Evolutionary conservation across 2,888 invertebrate species (phyloP).

Genomic region (Eretmocerus hayati): DNA sequence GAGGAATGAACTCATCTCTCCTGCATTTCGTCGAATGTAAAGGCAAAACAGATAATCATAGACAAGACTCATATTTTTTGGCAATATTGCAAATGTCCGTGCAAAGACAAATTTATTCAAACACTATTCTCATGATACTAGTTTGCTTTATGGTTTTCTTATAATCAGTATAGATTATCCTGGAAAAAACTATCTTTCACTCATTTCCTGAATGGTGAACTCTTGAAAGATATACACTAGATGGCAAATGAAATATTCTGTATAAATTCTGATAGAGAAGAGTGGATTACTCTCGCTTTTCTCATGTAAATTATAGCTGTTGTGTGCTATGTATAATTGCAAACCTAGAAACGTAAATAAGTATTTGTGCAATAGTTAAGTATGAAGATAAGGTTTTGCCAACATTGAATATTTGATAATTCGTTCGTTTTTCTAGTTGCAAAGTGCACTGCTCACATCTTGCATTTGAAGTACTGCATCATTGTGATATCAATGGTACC

Average conservation of each 20-base stretch:
- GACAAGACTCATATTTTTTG: no score
- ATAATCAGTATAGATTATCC: no score
- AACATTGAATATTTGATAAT: slow-evolving; percentile 6
- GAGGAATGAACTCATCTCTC: no score
- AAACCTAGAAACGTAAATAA: not conserved
- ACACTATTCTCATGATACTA: no score
- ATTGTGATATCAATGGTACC: not conserved
- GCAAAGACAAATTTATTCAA: no score
- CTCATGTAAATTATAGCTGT: not conserved
- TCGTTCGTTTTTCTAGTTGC: slow-evolving; percentile 7
- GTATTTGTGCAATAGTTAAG: slow-evolving; percentile 14
- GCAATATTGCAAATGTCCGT: no score
- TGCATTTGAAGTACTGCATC: slow-evolving; percentile 2
- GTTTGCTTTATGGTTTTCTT: no score
- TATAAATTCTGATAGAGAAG: not conserved
- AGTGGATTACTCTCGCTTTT: not conserved
- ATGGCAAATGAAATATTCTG: not conserved
- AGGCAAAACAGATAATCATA: no score
- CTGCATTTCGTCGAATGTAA: no score
- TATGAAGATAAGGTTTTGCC: slow-evolving; percentile 4
- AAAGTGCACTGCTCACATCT: slow-evolving; percentile 9
- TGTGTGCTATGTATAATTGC: not conserved
- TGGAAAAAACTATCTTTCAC: no score
- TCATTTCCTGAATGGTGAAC: no score
- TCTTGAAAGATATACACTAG: no score